A percentile compares a stretch with the other conserved stretches of the same genome.
phyloP scores from a whole-genome alignment of 2,113 vertebrate genomes.

The Cariama cristata region DNA sequence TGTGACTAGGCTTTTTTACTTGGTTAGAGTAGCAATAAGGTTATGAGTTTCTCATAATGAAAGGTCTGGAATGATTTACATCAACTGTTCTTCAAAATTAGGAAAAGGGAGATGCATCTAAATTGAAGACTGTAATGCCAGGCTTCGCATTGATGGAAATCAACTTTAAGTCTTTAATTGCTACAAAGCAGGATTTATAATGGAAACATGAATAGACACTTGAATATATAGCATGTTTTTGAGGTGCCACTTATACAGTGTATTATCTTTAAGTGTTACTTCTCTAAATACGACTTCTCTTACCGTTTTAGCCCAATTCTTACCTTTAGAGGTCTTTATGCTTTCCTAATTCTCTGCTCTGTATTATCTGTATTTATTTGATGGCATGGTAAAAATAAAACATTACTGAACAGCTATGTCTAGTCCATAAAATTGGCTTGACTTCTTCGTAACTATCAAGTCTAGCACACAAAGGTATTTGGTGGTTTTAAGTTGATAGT shows the following conservation, averaged over 20 bases:
- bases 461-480: neutral
- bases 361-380: conserved; percentile 15
- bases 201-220: neutral
- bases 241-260: neutral
- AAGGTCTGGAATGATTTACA: conserved; percentile 14
- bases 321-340: neutral
- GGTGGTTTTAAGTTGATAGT: neutral
- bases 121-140: neutral
- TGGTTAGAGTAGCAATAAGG: neutral
- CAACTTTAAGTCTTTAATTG: neutral
- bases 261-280: neutral
- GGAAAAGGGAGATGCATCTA: neutral
- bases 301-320: neutral
- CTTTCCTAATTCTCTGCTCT: neutral
- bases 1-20: neutral
- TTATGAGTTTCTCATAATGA: neutral
- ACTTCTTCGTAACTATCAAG: neutral
- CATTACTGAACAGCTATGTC: neutral
- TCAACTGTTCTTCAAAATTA: neutral
- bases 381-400: conserved; percentile 9
- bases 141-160: neutral
- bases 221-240: neutral
- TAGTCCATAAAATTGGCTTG: neutral
- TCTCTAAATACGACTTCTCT: neutral
- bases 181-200: neutral